These are phyloP conservation scores for Caenorhabditis sp. DNA, from an alignment of 2,888 invertebrate species.

Conservation along the genomic window DNA sequence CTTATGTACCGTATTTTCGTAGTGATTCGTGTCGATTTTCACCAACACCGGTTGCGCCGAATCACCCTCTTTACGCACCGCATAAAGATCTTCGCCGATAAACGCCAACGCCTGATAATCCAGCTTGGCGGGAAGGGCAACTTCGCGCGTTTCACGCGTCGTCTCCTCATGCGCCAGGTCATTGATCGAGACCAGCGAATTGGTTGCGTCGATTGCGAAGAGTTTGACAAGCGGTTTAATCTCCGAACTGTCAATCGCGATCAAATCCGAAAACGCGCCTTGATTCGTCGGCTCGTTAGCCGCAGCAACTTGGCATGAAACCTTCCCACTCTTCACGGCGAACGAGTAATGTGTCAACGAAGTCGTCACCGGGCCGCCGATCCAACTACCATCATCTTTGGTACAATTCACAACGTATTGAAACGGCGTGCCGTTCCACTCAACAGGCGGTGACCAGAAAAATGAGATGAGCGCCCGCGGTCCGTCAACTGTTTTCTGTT, in stretches of 20 bases:
- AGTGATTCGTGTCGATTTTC: slow-evolving; percentile 62
- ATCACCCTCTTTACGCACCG: slow-evolving; percentile 66
- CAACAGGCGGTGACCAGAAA: slow-evolving; percentile 66
- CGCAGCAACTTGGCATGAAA: slow-evolving; percentile 65
- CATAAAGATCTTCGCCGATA: slow-evolving; percentile 66
- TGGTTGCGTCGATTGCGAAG: slow-evolving; percentile 68
- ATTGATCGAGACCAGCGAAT: slow-evolving; percentile 60
- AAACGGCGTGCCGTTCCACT: slow-evolving; percentile 68
- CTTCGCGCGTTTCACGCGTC: slow-evolving; percentile 40
- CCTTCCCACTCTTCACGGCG: slow-evolving; percentile 68
- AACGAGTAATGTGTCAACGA: slow-evolving; percentile 64
- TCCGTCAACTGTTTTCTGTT: slow-evolving; percentile 69
- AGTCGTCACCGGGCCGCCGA: slow-evolving; percentile 51
- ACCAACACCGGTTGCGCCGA: slow-evolving; percentile 62
- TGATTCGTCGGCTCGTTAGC: slow-evolving; percentile 67
- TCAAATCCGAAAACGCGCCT: slow-evolving; percentile 56
- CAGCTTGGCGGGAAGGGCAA: slow-evolving; percentile 31
- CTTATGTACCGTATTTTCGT: slow-evolving; percentile 56
- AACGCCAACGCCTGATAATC: slow-evolving; percentile 66
- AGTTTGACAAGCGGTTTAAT: slow-evolving; percentile 65
- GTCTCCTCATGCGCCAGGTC: slow-evolving; percentile 54
- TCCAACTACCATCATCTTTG: slow-evolving; percentile 49
- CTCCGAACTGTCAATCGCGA: slow-evolving; percentile 68
- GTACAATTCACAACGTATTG: slow-evolving; percentile 67
- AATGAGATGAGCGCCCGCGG: slow-evolving; percentile 68